phyloP scores from a whole-genome alignment of 2,113 vertebrate species.

The Myotis lucifugus region DNA sequence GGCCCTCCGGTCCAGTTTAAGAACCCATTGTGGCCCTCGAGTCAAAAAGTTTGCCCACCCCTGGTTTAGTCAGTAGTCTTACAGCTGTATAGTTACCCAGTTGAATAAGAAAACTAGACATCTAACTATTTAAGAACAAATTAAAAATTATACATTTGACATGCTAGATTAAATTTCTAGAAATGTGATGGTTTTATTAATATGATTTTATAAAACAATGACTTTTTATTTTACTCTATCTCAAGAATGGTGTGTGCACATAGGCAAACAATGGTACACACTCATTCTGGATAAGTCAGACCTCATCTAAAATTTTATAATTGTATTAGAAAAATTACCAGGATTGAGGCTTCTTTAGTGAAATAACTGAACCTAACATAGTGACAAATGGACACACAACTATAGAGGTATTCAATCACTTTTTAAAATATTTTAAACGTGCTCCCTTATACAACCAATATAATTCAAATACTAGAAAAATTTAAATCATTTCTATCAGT shows the following conservation, averaged over 20 bases:
- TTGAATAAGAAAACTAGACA: neutral
- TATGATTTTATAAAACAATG: neutral
- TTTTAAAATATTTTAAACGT: conserved; percentile 26
- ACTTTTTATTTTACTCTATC: neutral
- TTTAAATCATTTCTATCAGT: neutral
- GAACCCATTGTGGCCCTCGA: too few species aligned
- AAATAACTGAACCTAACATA: neutral
- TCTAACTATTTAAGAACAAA: neutral
- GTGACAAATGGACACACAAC: neutral
- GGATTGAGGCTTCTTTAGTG: neutral
- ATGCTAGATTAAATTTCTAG: neutral
- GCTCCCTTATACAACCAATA: neutral
- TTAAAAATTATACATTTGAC: conserved; percentile 16
- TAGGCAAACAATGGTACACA: neutral
- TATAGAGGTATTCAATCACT: neutral
- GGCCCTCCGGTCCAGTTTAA: too few species aligned
- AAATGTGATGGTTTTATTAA: neutral
- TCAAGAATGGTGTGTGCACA: neutral
- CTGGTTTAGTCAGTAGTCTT: neutral
- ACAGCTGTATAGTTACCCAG: neutral
- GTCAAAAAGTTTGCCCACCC: too few species aligned
- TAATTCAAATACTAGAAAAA: neutral
- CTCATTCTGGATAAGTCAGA: neutral
- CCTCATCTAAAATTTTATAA: conserved; percentile 11
- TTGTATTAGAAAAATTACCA: neutral